Conservation (phyloP, 2,113 vertebrate genomes). For the Myotis lucifugus region DNA sequence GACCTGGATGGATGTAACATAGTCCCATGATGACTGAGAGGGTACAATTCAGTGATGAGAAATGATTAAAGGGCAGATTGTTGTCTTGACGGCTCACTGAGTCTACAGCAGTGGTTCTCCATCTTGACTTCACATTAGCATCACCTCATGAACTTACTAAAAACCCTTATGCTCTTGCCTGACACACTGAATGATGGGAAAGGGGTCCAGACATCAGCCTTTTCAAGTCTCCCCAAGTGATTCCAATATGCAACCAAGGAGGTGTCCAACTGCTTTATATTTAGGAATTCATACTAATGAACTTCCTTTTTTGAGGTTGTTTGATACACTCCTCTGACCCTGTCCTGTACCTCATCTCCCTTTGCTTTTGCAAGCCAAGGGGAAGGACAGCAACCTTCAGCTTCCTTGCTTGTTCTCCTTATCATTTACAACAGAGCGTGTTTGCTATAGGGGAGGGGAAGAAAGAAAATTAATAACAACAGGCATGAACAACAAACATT, state of each 20-base stretch:
- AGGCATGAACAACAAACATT: constrained; percentile 70
- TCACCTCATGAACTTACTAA: background rate
- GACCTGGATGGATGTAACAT: background rate
- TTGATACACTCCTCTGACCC: background rate
- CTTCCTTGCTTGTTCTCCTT: constrained; percentile 17
- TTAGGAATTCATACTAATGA: background rate
- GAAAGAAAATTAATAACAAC: constrained; percentile 74
- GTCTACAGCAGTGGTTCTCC: background rate
- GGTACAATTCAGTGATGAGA: background rate
- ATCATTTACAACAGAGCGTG: background rate
- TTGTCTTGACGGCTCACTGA: background rate
- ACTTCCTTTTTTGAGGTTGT: background rate
- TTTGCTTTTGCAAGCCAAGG: background rate
- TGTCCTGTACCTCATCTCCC: background rate
- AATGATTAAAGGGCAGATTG: background rate
- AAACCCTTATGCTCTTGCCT: background rate
- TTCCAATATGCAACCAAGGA: background rate
- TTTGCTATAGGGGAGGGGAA: constrained; percentile 23
- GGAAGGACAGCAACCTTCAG: background rate
- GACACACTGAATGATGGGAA: background rate
- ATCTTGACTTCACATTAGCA: background rate
- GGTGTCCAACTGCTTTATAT: background rate
- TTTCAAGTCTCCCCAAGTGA: background rate
- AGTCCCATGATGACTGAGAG: background rate
- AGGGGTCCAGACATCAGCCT: background rate